Evolutionary conservation across 2,888 invertebrate species (phyloP).

Genomic region (Sinhomidia bicolor): DNA sequence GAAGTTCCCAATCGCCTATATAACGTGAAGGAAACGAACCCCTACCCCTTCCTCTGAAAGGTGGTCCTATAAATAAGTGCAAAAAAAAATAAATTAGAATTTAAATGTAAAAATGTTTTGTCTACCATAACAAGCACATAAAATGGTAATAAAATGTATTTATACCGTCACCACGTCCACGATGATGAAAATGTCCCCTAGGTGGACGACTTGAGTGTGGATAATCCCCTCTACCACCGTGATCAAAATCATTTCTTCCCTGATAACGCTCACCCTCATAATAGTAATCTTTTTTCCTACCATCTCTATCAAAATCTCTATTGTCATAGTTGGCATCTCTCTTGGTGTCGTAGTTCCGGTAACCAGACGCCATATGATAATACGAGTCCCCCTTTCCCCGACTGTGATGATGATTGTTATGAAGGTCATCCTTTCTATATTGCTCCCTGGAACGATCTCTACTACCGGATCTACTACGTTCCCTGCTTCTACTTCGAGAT

Average conservation of each 20-base stretch:
- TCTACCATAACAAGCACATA: not conserved
- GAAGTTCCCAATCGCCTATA: constrained; percentile 69
- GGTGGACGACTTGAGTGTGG: not conserved
- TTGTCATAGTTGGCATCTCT: constrained; percentile 22
- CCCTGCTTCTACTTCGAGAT: constrained; percentile 3
- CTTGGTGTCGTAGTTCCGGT: not conserved
- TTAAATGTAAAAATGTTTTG: not conserved
- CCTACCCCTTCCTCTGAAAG: constrained; percentile 56
- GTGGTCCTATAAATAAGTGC: constrained; percentile 14
- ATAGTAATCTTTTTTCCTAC: not conserved
- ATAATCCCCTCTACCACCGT: not conserved
- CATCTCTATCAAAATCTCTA: not conserved
- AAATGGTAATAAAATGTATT: too few relatives aligned
- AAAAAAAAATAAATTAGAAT: too few relatives aligned
- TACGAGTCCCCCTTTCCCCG: not conserved
- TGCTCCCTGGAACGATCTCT: not conserved
- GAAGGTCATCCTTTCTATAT: constrained; percentile 8
- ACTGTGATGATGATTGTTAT: not conserved
- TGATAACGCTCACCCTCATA: constrained; percentile 10
- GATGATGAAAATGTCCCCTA: constrained; percentile 7
- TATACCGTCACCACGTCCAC: constrained; percentile 34
- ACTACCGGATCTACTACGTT: not conserved
- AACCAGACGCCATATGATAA: not conserved
- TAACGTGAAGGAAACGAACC: constrained; percentile 55
- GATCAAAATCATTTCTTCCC: not conserved